phyloP scores from a whole-genome alignment of 2,113 vertebrate species.

The Paradoxurus hermaphroditus region DNA sequence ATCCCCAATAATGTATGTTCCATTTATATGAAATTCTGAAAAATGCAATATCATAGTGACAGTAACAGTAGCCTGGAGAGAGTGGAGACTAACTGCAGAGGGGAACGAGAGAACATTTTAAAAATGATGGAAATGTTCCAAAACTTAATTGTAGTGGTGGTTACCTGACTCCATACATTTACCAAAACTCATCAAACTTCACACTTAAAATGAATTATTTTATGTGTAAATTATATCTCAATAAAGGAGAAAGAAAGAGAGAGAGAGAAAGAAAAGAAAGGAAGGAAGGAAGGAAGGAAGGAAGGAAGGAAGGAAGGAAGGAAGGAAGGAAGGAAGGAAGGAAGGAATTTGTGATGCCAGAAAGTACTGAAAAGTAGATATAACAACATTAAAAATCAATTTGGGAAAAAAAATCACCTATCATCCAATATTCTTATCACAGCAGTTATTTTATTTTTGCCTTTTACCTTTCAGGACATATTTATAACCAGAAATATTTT shows the following conservation, averaged over 20 bases:
- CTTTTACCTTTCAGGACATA: background rate
- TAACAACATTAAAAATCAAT: background rate
- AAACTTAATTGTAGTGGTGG: background rate
- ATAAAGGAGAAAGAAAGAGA: background rate
- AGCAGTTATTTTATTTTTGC: background rate
- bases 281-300: background rate
- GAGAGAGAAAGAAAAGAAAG: background rate
- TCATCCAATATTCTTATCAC: background rate
- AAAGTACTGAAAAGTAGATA: background rate
- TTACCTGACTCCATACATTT: background rate
- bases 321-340: rapidly evolving
- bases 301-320: rapidly evolving
- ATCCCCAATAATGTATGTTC: background rate
- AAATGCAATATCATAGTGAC: background rate
- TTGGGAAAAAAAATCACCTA: background rate
- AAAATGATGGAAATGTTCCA: background rate
- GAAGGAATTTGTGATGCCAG: background rate
- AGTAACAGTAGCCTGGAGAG: background rate
- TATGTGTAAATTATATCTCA: background rate
- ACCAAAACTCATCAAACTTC: background rate
- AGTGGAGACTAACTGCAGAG: background rate
- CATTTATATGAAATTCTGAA: background rate
- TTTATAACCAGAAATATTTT: conserved; percentile 9
- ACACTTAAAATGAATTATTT: background rate
- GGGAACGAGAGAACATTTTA: background rate